Evolutionary conservation across 2,888 invertebrate species (phyloP), one percentile per base, ranked within the genome.

Genomic region (Drosophila heteroneura): DNA sequence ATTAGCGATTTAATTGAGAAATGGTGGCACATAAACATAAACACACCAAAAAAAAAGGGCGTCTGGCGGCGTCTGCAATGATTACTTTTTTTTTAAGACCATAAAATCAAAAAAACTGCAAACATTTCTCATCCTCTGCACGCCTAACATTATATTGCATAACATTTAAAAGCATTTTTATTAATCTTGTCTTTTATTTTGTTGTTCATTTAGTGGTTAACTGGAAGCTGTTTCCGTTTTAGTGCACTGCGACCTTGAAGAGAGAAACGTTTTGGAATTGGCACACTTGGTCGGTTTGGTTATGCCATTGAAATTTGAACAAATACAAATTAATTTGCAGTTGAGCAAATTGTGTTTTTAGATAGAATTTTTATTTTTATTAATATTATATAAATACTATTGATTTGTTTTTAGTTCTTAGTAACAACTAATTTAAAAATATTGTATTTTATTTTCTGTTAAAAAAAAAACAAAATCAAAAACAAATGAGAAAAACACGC

Each of bases 151-250:
- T 72, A 52, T n/a, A 56, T 52, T 57, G 9, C 32, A 19, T 56
- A 28, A 44, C 3, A 64, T 61, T 54, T 59, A 54, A 16, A 30
- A 56, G 2, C 19, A 57, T 57, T 57, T 63, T 59, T 57, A 70
- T 64, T 59, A 65, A 62, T 75, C 54, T 33, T 52, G 35, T 62
- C 52, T 73, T 70, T 53, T 59, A 3, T 66, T 52, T 67, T 72
- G 41, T 67, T 72, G 37, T 70, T 76, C 65, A 12, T 60, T 58
- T 82, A 93, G 92, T 93, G 92, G 92, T 91, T 93, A 92, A 93
- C 89, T 92, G 92, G 92, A 92, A 93, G 83, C 87, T 91, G 81
- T 90, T 91, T 87, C 91, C 90, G 61, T 92, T 92, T 84, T 92
- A 91, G 87, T 80, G 72, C 59, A 79, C 73, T 70, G 81, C 70